These are phyloP conservation scores for Galagoides demidoff DNA, from an alignment of 2,797 vertebrate genomes.

Conservation along the genomic window DNA sequence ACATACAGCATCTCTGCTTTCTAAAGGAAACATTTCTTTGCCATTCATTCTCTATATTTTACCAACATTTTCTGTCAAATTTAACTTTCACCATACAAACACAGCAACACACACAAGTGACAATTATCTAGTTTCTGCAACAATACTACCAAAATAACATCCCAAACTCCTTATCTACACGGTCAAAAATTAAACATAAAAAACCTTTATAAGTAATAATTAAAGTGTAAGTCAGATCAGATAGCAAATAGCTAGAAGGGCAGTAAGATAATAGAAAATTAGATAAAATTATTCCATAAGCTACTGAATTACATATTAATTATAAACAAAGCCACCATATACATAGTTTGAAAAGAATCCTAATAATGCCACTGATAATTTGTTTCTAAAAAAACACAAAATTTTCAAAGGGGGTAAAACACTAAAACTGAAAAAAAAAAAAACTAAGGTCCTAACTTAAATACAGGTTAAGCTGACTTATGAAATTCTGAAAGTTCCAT, in stretches of 20 bases:
- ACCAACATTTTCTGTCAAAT: background rate
- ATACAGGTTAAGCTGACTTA: background rate
- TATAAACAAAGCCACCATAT: background rate
- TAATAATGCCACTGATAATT: background rate
- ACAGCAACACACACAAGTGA: background rate
- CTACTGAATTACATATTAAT: background rate
- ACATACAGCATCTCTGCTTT: background rate
- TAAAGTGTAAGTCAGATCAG: conserved; percentile 21
- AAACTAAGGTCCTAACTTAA: background rate
- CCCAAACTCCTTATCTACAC: conserved; percentile 29
- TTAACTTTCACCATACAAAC: conserved; percentile 34
- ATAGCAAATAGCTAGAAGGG: background rate
- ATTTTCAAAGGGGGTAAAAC: background rate
- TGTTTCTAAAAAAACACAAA: conserved; percentile 37
- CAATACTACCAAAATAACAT: background rate
- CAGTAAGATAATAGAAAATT: conserved; percentile 27
- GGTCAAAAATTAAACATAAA: conserved; percentile 17
- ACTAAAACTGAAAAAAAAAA: background rate
- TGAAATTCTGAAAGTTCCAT: conserved; percentile 29
- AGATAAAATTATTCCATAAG: conserved; percentile 18
- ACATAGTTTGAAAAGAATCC: background rate
- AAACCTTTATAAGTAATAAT: conserved; percentile 19
- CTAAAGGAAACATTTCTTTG: background rate
- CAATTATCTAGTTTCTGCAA: conserved; percentile 33
- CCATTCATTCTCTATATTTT: conserved; percentile 17